Conservation (phyloP, 2,888 invertebrate genomes). For the Calliopum simillimum region DNA sequence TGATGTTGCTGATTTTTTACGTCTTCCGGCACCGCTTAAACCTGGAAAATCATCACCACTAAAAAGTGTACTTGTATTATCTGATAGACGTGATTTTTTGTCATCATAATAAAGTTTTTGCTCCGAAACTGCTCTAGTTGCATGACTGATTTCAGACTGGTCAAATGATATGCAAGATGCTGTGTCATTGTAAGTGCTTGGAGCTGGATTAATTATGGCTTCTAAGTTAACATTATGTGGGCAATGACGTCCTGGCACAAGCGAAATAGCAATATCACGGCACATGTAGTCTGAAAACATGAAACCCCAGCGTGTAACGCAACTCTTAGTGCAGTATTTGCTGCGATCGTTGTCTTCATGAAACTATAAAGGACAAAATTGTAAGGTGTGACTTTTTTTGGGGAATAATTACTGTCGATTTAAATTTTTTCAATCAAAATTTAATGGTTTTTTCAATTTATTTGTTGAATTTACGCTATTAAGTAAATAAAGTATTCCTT, state of each 20-base stretch:
- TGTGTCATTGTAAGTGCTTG: constrained; percentile 40
- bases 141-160: constrained; percentile 47
- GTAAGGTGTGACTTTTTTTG: not conserved
- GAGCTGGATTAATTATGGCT: constrained; percentile 45
- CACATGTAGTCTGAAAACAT: constrained; percentile 68
- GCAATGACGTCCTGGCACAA: constrained; percentile 66
- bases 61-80: constrained; percentile 15
- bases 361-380: constrained; percentile 61
- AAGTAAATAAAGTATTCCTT: constrained; percentile 40
- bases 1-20: not conserved
- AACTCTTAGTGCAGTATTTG: constrained; percentile 67
- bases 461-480: constrained; percentile 4
- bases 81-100: constrained; percentile 44
- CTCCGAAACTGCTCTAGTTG: constrained; percentile 48
- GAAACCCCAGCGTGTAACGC: constrained; percentile 66
- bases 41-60: not conserved
- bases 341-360: constrained; percentile 64
- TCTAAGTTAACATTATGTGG: constrained; percentile 53
- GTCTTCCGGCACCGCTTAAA: not conserved
- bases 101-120: constrained; percentile 50
- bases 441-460: not conserved
- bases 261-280: constrained; percentile 63
- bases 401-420: not conserved
- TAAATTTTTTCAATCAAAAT: not conserved
- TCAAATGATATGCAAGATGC: constrained; percentile 46